A percentile compares a stretch with the other conserved stretches of the same genome.
Evolutionary conservation across 2,888 invertebrate species (phyloP).

Genomic region (Bellardia pandia): DNA sequence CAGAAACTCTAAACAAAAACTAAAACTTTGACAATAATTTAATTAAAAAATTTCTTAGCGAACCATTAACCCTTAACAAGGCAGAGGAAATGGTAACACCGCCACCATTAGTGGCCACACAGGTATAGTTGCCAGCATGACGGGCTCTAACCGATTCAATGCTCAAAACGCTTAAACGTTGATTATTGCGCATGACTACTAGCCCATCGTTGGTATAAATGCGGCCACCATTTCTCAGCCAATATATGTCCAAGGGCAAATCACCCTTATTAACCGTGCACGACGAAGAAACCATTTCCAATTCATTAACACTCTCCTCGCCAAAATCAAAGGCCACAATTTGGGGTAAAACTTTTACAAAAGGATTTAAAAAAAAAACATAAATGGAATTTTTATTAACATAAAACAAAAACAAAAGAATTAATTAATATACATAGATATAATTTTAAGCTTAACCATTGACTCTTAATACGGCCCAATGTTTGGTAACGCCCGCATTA

Average conservation of each 20-base stretch:
- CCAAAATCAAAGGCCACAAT: constrained; percentile 90
- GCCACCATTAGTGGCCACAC: constrained; percentile 87
- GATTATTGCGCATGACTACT: constrained; percentile 86
- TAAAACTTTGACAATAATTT: neutral
- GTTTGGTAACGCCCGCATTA: constrained; percentile 86
- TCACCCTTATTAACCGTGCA: constrained; percentile 92
- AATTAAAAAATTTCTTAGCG: constrained; percentile 32
- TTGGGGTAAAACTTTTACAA: constrained; percentile 87
- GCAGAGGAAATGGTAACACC: constrained; percentile 86
- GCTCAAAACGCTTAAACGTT: constrained; percentile 87
- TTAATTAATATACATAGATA: neutral
- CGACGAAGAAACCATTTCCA: constrained; percentile 88
- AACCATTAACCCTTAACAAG: constrained; percentile 87
- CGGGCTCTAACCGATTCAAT: constrained; percentile 87
- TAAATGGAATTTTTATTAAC: constrained; percentile 41
- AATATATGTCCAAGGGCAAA: constrained; percentile 89
- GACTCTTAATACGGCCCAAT: constrained; percentile 86
- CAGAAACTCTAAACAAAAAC: constrained; percentile 7
- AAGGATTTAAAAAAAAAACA: constrained; percentile 14
- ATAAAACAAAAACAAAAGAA: constrained; percentile 34
- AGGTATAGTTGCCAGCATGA: constrained; percentile 88
- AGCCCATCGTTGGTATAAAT: constrained; percentile 85
- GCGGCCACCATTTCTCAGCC: constrained; percentile 86
- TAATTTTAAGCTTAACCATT: constrained; percentile 84
- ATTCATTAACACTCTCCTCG: constrained; percentile 88